Conservation (phyloP, 2,797 vertebrate genomes). For the Prionace glauca region DNA sequence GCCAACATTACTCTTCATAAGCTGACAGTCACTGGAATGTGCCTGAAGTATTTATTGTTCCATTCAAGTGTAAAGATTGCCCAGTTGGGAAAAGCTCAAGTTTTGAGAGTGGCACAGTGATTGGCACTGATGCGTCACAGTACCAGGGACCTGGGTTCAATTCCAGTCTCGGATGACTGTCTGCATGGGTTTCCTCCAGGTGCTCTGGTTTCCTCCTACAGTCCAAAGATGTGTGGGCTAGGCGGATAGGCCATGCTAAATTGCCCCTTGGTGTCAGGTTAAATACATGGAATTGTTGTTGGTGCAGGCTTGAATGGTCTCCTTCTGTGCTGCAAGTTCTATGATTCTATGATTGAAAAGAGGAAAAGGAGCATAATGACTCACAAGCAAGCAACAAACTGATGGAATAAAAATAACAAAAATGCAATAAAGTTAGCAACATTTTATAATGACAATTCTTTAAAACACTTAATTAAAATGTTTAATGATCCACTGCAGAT, state of each 20-base stretch:
- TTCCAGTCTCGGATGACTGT: no score
- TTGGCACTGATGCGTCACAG: no score
- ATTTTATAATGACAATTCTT: background rate
- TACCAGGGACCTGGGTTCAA: no score
- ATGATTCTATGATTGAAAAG: background rate
- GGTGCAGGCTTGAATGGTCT: no score
- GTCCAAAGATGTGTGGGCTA: no score
- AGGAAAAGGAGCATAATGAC: background rate
- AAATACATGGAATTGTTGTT: no score
- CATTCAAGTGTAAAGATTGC: background rate
- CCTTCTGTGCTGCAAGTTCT: no score
- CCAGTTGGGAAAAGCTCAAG: background rate
- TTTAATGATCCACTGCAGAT: background rate
- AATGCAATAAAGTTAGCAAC: background rate
- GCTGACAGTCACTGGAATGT: background rate
- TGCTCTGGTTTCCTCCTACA: no score
- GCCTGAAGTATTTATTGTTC: constrained; percentile 2
- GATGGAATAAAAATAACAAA: background rate
- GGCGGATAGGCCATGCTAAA: no score
- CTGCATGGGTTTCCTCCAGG: no score
- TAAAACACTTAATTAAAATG: background rate
- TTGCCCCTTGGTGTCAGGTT: no score
- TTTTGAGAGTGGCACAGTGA: background rate
- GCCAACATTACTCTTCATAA: background rate
- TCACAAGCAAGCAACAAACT: background rate